Conservation (phyloP, 2,797 vertebrate species). For the Caiman crocodilus region DNA sequence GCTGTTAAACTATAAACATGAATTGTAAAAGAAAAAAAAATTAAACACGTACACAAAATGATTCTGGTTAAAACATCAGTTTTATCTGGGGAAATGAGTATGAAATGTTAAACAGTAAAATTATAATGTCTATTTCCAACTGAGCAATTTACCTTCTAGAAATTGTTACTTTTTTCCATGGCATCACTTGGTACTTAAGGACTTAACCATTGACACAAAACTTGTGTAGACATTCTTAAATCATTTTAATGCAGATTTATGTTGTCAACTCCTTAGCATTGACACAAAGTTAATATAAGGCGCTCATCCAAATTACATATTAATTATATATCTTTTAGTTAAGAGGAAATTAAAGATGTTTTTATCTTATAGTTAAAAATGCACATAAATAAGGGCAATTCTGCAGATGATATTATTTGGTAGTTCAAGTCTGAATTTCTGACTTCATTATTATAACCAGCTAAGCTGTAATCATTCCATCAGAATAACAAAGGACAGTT, state of each 20-base stretch:
- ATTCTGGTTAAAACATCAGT: constrained; percentile 52
- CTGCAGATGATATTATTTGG: not conserved
- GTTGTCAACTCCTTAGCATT: constrained; percentile 11
- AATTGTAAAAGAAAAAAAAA: constrained; percentile 80
- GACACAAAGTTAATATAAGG: constrained; percentile 19
- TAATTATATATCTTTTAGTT: constrained; percentile 5
- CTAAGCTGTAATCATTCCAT: not conserved
- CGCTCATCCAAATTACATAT: not conserved
- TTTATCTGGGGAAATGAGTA: not conserved
- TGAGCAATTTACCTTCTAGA: not conserved
- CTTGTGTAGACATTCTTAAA: constrained; percentile 15
- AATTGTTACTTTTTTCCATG: not conserved
- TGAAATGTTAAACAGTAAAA: not conserved
- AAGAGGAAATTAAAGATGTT: not conserved
- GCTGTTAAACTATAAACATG: constrained; percentile 93
- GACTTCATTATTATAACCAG: not conserved
- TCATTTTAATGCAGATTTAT: constrained; percentile 24
- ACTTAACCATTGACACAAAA: not conserved
- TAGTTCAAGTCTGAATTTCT: constrained; percentile 6
- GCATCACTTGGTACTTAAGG: not conserved
- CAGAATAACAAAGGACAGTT: not conserved
- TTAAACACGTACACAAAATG: constrained; percentile 78
- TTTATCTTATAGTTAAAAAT: not conserved
- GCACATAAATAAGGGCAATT: not conserved
- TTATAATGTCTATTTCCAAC: not conserved